Evolutionary conservation across 2,797 vertebrate genomes (phyloP), one percentile per base, ranked within the genome.

Genomic region (Cyprinella venusta): DNA sequence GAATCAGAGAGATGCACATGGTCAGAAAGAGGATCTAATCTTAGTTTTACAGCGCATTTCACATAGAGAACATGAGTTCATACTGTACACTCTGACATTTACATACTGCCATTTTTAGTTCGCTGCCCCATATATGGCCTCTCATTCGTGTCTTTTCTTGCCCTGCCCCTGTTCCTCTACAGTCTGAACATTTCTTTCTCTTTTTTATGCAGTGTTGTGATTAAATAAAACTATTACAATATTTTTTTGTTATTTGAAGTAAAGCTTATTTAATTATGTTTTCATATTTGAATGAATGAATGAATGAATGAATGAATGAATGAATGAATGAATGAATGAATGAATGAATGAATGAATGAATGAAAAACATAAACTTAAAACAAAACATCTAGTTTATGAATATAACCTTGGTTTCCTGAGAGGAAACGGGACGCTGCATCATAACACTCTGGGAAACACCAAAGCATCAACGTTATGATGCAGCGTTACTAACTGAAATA

Each of bases 161-260:
- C 19, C n/a, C 40, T 65, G 7, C 16, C 38, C 74, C 59, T 56
- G 68, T 69, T 76, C 71, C 70, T 68, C 50, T 26, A 61, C 54
- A 48, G 40, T 63, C 72, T 42, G 24, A 24, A 63, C 79, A 77
- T 81, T 63, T 54, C n/a, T 69, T 69, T 67, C 42, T 68, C 70
- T 7, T 33, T 45, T 36, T 24, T 24, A 52, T 33, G 45, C 33
- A 38, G 24, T 19, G 24, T 68, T 42, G 65, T 30, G 48, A 50
- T 19, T 38, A n/a, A 48, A 26, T 69, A 69, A 42, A 69, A 42
- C 2, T 68, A 13, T 12, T 13, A n/a, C 12, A 68, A 40, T n/a
- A 33, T 33, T 0, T 6, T 36, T 54, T 42, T 21, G 4, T 54
- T 48, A 45, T 48, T 13, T 26, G 56, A 24, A 26, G 6, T 61